Percentiles rank a stretch among this genome's conserved stretches.
Evolutionary conservation across 2,888 invertebrate species (phyloP).

Genomic region (Aphidius colemani): DNA sequence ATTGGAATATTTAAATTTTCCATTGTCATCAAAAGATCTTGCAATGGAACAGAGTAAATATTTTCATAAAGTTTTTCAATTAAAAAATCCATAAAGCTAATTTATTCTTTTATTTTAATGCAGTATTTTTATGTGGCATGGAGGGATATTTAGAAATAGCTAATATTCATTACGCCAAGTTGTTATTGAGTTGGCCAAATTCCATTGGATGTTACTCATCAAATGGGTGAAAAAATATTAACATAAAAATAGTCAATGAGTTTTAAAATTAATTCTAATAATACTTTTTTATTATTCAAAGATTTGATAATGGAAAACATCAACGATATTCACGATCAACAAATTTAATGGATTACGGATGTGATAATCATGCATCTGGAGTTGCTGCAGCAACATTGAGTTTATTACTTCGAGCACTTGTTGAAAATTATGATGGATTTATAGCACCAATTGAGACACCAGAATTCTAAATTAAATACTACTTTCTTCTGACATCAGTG

Average conservation of each 20-base stretch:
- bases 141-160: constrained; percentile 61
- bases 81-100: neutral
- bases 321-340: constrained; percentile 40
- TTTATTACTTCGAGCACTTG: constrained; percentile 46
- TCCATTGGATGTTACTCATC: constrained; percentile 56
- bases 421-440: constrained; percentile 40
- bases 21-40: constrained; percentile 47
- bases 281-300: constrained; percentile 10
- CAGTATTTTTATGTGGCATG: constrained; percentile 62
- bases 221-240: constrained; percentile 37
- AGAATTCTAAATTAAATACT: neutral
- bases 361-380: constrained; percentile 60
- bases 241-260: neutral
- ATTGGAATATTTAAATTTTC: constrained; percentile 45
- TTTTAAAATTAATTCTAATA: neutral
- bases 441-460: neutral
- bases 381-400: constrained; percentile 57
- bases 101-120: neutral
- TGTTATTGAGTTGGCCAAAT: constrained; percentile 58
- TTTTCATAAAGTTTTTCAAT: neutral
- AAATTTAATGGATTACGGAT: constrained; percentile 54
- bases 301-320: no score
- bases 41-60: constrained; percentile 54
- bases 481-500: neutral
- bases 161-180: constrained; percentile 48